Evolutionary conservation across 1,140 invertebrate species (phyloP).

Genomic region (Papilio machaon): DNA sequence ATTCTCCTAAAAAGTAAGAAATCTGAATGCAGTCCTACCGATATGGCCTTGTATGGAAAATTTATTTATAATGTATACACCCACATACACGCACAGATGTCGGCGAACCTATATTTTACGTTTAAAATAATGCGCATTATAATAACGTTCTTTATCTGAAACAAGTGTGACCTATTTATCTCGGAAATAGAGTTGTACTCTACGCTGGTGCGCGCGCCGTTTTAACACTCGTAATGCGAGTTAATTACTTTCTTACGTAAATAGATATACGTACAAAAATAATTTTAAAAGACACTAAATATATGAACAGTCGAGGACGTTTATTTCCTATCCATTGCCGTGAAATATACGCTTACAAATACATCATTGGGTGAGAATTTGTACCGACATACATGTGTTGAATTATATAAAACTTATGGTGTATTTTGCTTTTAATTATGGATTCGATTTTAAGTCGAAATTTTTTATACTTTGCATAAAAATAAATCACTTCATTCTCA

Average conservation of each 20-base stretch:
- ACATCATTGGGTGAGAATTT: too few relatives aligned
- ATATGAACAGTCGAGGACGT: not conserved
- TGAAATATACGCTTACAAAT: too few relatives aligned
- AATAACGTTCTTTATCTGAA: slow-evolving; percentile 6
- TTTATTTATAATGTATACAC: not conserved
- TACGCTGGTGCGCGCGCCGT: not conserved
- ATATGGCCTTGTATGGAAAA: not conserved
- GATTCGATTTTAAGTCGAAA: too few relatives aligned
- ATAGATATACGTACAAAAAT: not conserved
- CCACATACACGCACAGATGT: not conserved
- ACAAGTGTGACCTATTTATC: slow-evolving; percentile 20
- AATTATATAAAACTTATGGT: too few relatives aligned
- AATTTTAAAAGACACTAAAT: not conserved
- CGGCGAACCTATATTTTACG: not conserved
- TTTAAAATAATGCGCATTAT: slow-evolving; percentile 11
- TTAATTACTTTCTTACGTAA: not conserved
- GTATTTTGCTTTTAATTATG: too few relatives aligned
- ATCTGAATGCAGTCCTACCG: not conserved
- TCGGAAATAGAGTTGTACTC: not conserved
- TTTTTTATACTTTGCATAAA: too few relatives aligned
- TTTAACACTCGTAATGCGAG: not conserved
- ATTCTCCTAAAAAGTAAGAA: not conserved
- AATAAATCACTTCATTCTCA: too few relatives aligned
- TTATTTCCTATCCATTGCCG: too few relatives aligned
- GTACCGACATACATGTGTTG: too few relatives aligned